phyloP scores from a whole-genome alignment of 2,888 invertebrate genomes.

The Patella depressa region DNA sequence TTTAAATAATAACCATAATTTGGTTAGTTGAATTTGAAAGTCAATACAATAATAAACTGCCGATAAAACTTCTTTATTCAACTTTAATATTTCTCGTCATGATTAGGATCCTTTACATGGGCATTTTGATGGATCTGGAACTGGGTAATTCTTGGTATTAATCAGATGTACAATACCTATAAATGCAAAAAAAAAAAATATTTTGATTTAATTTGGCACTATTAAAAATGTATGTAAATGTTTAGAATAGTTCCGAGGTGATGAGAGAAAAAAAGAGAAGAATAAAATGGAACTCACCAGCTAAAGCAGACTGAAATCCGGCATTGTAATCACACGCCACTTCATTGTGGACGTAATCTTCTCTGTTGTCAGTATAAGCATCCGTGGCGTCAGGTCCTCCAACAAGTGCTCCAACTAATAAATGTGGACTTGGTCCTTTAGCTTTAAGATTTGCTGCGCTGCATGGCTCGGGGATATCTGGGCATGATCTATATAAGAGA shows the following conservation, averaged over 20 bases:
- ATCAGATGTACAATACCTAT: background rate
- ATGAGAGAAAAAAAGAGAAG: too few species aligned
- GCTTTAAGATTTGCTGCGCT: slow-evolving; percentile 1
- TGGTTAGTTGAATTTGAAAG: too few species aligned
- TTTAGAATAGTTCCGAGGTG: too few species aligned
- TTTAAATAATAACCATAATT: too few species aligned
- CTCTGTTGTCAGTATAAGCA: slow-evolving; percentile 14
- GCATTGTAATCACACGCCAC: slow-evolving; percentile 56
- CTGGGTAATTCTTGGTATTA: background rate
- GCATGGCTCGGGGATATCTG: slow-evolving; percentile 15
- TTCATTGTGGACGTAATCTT: slow-evolving; percentile 19
- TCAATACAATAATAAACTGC: too few species aligned
- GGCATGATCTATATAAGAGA: slow-evolving; percentile 3
- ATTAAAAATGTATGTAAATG: too few species aligned
- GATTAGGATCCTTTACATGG: background rate
- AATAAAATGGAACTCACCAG: slow-evolving; percentile 45
- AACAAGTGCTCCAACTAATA: slow-evolving; percentile 11
- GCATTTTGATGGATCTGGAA: background rate
- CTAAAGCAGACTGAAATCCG: slow-evolving; percentile 60
- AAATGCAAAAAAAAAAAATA: too few species aligned
- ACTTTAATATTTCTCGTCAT: too few species aligned
- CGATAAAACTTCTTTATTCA: too few species aligned
- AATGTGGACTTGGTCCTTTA: slow-evolving; percentile 24
- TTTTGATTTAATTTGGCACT: too few species aligned
- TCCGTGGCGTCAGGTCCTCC: slow-evolving; percentile 18